Evolutionary conservation across 2,113 vertebrate species (phyloP).

Genomic region (Murina feae): DNA sequence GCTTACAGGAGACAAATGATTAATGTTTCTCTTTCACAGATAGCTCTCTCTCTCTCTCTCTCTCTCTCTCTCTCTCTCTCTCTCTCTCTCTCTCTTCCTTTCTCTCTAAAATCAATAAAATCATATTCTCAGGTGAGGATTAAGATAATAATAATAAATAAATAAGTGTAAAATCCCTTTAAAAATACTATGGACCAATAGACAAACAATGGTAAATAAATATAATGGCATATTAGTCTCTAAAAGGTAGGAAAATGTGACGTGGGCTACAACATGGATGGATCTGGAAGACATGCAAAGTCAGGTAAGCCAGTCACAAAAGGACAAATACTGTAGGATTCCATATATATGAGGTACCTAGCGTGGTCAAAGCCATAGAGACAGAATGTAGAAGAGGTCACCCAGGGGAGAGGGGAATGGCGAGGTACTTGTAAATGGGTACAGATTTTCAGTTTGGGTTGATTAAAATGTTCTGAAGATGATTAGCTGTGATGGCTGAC

Average conservation of each 20-base stretch:
- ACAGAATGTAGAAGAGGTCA: not conserved
- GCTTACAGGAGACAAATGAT: too few relatives aligned
- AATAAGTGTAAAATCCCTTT: too few relatives aligned
- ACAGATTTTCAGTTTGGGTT: not conserved
- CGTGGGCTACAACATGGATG: too few relatives aligned
- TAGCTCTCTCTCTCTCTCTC: too few relatives aligned
- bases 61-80: too few relatives aligned
- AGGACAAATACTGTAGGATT: not conserved
- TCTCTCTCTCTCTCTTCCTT: too few relatives aligned
- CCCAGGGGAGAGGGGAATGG: too few relatives aligned
- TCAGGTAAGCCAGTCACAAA: not conserved
- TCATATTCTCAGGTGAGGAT: too few relatives aligned
- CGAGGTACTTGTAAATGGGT: not conserved
- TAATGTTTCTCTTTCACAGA: too few relatives aligned
- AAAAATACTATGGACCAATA: not conserved
- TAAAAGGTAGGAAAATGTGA: not conserved
- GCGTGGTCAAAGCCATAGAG: not conserved
- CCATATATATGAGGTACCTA: not conserved
- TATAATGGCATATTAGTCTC: not conserved
- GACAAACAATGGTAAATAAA: not conserved
- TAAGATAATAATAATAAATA: too few relatives aligned
- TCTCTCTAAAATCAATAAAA: too few relatives aligned
- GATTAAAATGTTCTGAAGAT: not conserved
- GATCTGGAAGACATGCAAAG: not conserved
- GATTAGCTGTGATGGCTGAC: not conserved